phyloP scores from a whole-genome alignment of 2,113 vertebrate genomes.

The Cyprinodon brontotheroides region DNA sequence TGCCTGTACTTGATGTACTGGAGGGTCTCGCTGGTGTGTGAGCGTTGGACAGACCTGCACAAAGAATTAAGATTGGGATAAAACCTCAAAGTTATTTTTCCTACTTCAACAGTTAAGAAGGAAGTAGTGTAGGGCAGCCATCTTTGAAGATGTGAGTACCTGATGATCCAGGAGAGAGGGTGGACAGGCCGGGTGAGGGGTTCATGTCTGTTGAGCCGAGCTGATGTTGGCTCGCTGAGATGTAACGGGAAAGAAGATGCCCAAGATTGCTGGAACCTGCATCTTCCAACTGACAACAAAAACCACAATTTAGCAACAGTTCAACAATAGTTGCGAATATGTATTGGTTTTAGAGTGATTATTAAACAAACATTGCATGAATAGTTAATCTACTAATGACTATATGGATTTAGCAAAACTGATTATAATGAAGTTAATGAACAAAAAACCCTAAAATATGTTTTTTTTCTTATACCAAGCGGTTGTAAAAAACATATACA shows the following conservation, averaged over 20 bases:
- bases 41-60: conserved; percentile 90
- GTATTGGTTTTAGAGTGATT: too few species aligned
- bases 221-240: conserved; percentile 89
- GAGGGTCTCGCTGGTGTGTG: conserved; percentile 95
- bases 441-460: background rate
- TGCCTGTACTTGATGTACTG: conserved; percentile 97
- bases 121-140: background rate
- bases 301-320: background rate
- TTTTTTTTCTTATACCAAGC: background rate
- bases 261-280: conserved; percentile 94
- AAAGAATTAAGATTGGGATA: background rate
- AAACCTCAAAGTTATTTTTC: background rate
- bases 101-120: background rate
- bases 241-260: conserved; percentile 91
- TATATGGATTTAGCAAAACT: too few species aligned
- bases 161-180: conserved; percentile 95
- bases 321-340: background rate
- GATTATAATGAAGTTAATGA: background rate
- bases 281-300: conserved; percentile 87
- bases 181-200: conserved; percentile 92
- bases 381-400: too few species aligned
- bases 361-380: too few species aligned
- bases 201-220: conserved; percentile 87
- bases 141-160: conserved; percentile 72
- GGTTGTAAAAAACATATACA: background rate